A percentile compares a stretch with the other conserved stretches of the same genome.
These are phyloP conservation scores for Callyntrura guangdongensis DNA, from an alignment of 2,888 invertebrate genomes.

Conservation along the genomic window DNA sequence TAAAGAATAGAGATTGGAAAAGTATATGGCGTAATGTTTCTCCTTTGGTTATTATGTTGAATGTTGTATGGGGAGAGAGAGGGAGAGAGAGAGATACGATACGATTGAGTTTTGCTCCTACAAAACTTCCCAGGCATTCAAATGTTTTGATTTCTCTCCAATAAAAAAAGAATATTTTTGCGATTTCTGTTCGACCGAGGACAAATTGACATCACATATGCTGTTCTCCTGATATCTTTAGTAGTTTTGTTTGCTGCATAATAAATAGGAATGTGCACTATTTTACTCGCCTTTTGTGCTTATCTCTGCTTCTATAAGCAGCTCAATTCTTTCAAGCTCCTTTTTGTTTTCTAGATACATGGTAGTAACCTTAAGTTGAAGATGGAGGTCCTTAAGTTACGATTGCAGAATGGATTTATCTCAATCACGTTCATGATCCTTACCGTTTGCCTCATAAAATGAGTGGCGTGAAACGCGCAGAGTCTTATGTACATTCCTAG, in stretches of 20 bases:
- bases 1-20: not conserved
- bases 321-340: not conserved
- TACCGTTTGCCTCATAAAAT: slow-evolving; percentile 22
- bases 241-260: slow-evolving; percentile 21
- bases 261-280: not conserved
- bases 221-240: slow-evolving; percentile 8
- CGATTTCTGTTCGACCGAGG: slow-evolving; percentile 26
- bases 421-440: slow-evolving; percentile 41
- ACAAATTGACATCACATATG: slow-evolving; percentile 37
- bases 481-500: not conserved
- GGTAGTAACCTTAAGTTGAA: not conserved
- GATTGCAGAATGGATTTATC: slow-evolving; percentile 13
- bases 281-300: not conserved
- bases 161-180: slow-evolving; percentile 3
- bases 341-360: not conserved
- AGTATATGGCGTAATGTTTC: not conserved
- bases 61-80: too few species aligned
- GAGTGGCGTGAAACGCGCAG: not conserved
- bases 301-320: slow-evolving; percentile 1
- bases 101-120: not conserved
- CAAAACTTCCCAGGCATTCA: not conserved
- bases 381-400: slow-evolving; percentile 5
- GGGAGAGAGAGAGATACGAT: not conserved
- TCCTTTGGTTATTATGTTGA: not conserved
- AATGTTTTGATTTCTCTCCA: slow-evolving; percentile 52